phyloP scores from a whole-genome alignment of 2,113 vertebrate species.

The Meriones unguiculatus region DNA sequence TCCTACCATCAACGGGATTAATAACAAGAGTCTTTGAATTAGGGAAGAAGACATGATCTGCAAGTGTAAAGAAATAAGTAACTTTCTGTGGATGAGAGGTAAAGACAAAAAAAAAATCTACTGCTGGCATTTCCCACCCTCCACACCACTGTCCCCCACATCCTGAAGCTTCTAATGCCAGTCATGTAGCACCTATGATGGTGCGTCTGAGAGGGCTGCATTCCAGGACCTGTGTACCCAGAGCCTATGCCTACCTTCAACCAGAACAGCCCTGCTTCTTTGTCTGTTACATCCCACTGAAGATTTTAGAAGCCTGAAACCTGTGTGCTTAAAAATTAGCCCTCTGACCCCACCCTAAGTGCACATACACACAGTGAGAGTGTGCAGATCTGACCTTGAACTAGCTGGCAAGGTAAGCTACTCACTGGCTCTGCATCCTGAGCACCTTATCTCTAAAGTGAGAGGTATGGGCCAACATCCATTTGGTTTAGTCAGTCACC shows the following conservation, averaged over 20 bases:
- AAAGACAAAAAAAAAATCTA: not conserved
- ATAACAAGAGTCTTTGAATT: not conserved
- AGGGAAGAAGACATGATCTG: not conserved
- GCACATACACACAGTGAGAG: not conserved
- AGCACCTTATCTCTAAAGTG: not conserved
- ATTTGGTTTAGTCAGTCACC: not conserved
- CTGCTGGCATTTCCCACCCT: not conserved
- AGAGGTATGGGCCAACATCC: not conserved
- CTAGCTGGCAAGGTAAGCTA: not conserved
- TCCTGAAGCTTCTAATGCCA: not conserved
- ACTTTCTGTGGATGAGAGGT: not conserved
- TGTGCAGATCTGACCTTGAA: not conserved
- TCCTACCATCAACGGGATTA: not conserved
- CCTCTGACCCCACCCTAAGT: not conserved
- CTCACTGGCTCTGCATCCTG: not conserved
- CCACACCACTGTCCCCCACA: not conserved
- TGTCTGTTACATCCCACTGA: not conserved
- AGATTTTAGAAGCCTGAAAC: not conserved
- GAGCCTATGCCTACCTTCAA: not conserved
- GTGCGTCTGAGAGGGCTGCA: rapidly evolving
- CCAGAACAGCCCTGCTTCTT: not conserved
- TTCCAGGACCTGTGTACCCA: not conserved
- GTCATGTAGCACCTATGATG: not conserved
- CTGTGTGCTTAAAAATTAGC: not conserved
- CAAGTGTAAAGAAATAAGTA: not conserved